phyloP scores from a whole-genome alignment of 2,797 vertebrate species.

The Enteromius afrohamiltoni region DNA sequence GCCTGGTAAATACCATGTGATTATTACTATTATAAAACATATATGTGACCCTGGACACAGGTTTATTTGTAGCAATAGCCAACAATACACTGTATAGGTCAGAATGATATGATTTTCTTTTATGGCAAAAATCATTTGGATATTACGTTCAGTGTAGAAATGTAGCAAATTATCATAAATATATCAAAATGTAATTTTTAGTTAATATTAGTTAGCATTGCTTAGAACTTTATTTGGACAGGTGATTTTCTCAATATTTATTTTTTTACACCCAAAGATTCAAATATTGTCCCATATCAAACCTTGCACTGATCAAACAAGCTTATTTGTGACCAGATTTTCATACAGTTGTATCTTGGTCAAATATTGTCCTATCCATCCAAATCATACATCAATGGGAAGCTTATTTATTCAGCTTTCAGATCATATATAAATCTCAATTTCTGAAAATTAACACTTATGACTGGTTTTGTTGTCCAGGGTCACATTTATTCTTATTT shows the following conservation, averaged over 20 bases:
- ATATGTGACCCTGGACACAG: not conserved
- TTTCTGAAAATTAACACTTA: too few relatives aligned
- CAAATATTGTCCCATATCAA: too few relatives aligned
- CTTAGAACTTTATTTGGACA: not conserved
- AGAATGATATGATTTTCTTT: not conserved
- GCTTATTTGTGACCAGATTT: too few relatives aligned
- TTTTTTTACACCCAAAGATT: not conserved
- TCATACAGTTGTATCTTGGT: too few relatives aligned
- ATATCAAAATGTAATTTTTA: not conserved
- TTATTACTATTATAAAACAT: not conserved
- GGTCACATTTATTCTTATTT: too few relatives aligned
- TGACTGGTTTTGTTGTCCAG: too few relatives aligned
- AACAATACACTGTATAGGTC: not conserved
- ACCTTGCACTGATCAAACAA: too few relatives aligned
- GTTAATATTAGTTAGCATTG: not conserved
- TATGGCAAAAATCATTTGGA: not conserved
- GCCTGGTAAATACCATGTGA: slow-evolving; percentile 48
- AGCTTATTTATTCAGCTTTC: too few relatives aligned
- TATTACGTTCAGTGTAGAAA: not conserved
- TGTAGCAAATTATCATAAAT: not conserved
- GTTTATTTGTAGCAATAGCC: not conserved
- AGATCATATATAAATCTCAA: too few relatives aligned
- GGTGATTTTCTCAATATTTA: too few relatives aligned
- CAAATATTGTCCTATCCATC: not conserved
- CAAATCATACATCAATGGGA: not conserved